A percentile compares a stretch with the other conserved stretches of the same genome.
Evolutionary conservation across 2,113 vertebrate species (phyloP).

Genomic region (Coreoperca whiteheadi): DNA sequence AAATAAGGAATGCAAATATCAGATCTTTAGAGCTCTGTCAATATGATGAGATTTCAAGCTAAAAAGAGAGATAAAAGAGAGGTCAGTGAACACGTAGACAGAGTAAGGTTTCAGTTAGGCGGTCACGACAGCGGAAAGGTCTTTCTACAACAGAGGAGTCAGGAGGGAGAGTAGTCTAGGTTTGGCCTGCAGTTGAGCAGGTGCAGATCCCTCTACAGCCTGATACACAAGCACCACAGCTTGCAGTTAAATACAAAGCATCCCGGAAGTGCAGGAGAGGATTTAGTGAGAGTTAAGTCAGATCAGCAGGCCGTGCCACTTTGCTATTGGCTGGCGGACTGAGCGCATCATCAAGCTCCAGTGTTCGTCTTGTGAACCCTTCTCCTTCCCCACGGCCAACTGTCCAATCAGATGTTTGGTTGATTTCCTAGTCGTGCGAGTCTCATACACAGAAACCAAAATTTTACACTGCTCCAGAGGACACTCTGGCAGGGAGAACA

Average conservation of each 20-base stretch:
- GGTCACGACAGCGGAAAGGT: too few species aligned
- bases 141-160: neutral
- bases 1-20: neutral
- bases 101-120: neutral
- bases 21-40: neutral
- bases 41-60: neutral
- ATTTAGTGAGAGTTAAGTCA: conserved; percentile 26
- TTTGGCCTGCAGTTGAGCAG: neutral
- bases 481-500: conserved; percentile 81
- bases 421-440: conserved; percentile 46
- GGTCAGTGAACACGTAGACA: neutral
- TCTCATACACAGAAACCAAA: conserved; percentile 80
- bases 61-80: neutral
- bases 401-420: conserved; percentile 80
- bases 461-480: conserved; percentile 77
- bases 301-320: conserved; percentile 84
- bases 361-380: conserved; percentile 71
- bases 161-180: neutral
- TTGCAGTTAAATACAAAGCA: neutral
- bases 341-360: conserved; percentile 84
- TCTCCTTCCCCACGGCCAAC: conserved; percentile 77
- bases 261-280: neutral
- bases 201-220: neutral
- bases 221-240: neutral
- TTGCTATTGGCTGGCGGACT: conserved; percentile 83